Conservation (phyloP, 2,113 vertebrate genomes). For the Chaenogobius annularis region DNA sequence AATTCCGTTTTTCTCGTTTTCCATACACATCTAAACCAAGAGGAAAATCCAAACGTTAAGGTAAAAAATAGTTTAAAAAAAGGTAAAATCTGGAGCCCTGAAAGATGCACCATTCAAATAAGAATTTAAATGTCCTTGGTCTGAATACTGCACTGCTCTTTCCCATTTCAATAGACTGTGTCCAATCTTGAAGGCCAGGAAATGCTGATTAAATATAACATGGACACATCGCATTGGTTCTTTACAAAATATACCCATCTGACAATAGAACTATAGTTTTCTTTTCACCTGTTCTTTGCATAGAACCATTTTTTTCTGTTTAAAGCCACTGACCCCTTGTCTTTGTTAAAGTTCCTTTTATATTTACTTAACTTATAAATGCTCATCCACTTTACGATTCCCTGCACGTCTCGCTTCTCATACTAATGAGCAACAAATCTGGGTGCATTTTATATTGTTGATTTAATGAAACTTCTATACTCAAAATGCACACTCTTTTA, state of each 20-base stretch:
- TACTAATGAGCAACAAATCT: conserved; percentile 39
- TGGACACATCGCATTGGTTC: neutral
- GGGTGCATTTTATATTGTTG: conserved; percentile 25
- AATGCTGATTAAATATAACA: neutral
- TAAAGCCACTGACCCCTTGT: neutral
- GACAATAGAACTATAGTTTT: neutral
- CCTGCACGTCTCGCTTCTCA: conserved; percentile 24
- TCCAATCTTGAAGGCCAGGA: neutral
- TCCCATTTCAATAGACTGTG: neutral
- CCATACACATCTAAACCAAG: neutral
- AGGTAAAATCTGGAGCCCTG: neutral
- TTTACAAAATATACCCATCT: no score
- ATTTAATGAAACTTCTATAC: conserved; percentile 13
- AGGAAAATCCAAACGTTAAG: neutral
- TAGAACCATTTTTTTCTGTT: neutral
- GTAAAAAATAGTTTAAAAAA: neutral
- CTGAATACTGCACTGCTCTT: neutral
- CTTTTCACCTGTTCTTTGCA: neutral
- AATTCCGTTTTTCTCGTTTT: neutral
- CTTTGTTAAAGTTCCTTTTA: conserved; percentile 20
- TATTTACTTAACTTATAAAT: conserved; percentile 54
- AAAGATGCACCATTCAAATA: neutral
- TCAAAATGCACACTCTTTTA: conserved; percentile 23
- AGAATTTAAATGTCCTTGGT: neutral
- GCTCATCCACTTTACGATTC: conserved; percentile 54